These are phyloP conservation scores for Penaeus chinensis DNA, from an alignment of 1,140 invertebrate genomes.

Conservation along the genomic window DNA sequence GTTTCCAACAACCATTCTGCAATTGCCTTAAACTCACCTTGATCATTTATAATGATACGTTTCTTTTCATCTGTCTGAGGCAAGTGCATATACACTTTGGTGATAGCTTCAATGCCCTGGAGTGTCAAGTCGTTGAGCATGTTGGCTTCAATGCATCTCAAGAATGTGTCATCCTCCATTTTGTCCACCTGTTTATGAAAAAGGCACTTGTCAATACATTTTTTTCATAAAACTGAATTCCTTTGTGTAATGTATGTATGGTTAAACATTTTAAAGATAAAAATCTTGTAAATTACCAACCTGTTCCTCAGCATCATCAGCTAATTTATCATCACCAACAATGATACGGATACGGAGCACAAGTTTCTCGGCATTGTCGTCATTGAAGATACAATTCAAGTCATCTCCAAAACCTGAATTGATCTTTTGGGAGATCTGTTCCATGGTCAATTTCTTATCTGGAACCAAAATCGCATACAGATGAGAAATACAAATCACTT, in stretches of 20 bases:
- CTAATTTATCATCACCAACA: conserved; percentile 94
- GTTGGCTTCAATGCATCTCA: conserved; percentile 97
- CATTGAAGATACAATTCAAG: conserved; percentile 99
- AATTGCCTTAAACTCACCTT: conserved; percentile 97
- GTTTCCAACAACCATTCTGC: conserved; percentile 99
- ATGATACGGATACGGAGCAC: conserved; percentile 98
- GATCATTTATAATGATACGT: conserved; percentile 96
- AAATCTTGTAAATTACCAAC: conserved; percentile 25
- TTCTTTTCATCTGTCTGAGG: conserved; percentile 76
- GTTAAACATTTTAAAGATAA: background rate
- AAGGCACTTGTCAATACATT: too few species aligned
- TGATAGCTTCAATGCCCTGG: conserved; percentile 78
- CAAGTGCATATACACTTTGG: conserved; percentile 97
- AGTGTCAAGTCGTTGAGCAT: conserved; percentile 99
- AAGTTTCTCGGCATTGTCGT: conserved; percentile 99
- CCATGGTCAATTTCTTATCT: conserved; percentile 99
- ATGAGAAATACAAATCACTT: background rate
- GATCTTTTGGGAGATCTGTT: conserved; percentile 99
- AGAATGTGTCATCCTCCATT: conserved; percentile 99
- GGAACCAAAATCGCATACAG: conserved; percentile 55
- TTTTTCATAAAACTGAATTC: background rate
- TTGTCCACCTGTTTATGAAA: conserved; percentile 80
- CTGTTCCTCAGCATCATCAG: conserved; percentile 84
- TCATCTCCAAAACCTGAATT: conserved; percentile 99
- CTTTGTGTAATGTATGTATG: background rate